Evolutionary conservation across 2,113 vertebrate genomes (phyloP).

Genomic region (Caranx ignobilis): DNA sequence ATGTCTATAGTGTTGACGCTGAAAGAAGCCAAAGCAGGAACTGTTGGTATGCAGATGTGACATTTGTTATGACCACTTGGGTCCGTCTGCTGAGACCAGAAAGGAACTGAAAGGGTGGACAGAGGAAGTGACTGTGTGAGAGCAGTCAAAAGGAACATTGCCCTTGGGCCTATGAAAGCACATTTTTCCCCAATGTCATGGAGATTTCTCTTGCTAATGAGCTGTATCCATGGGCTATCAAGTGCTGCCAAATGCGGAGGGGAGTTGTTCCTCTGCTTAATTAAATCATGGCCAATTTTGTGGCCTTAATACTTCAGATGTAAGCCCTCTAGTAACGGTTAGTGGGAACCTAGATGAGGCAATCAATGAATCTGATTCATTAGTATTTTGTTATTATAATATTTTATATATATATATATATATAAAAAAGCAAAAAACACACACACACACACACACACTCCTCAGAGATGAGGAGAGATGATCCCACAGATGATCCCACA

Average conservation of each 20-base stretch:
- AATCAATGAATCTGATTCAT: background rate
- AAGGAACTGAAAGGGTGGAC: constrained; percentile 54
- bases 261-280: constrained; percentile 39
- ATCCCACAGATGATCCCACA: too few relatives aligned
- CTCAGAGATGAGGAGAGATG: too few relatives aligned
- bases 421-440: too few relatives aligned
- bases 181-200: constrained; percentile 68
- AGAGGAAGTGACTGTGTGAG: constrained; percentile 57
- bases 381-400: background rate
- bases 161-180: constrained; percentile 50
- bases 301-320: constrained; percentile 5
- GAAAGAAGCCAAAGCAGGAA: constrained; percentile 35
- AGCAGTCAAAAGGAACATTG: constrained; percentile 60
- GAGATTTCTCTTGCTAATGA: constrained; percentile 70
- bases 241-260: constrained; percentile 44
- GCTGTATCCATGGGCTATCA: constrained; percentile 45
- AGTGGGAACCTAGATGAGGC: background rate
- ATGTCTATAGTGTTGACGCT: constrained; percentile 17
- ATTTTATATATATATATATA: background rate
- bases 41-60: constrained; percentile 55
- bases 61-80: constrained; percentile 42
- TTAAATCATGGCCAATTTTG: constrained; percentile 48
- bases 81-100: constrained; percentile 41
- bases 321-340: constrained; percentile 14
- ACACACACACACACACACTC: too few relatives aligned